A percentile compares a stretch with the other conserved stretches of the same genome.
Conservation (phyloP, 1,140 invertebrate genomes). For the Rhynchophorus ferrugineus region DNA sequence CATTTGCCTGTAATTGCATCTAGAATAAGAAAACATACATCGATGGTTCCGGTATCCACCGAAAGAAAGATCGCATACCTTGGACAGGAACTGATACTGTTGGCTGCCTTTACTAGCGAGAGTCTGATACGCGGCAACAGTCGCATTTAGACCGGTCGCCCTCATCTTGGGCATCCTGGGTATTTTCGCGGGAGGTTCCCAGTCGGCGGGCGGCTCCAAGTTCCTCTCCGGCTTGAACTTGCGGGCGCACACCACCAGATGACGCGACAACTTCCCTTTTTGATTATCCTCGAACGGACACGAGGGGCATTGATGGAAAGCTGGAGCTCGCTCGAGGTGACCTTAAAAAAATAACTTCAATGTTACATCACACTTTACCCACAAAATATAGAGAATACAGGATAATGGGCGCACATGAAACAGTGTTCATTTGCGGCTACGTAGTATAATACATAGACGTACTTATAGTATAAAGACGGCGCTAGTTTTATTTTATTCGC, state of each 20-base stretch:
- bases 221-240: slow-evolving; percentile 77
- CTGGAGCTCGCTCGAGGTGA: slow-evolving; percentile 72
- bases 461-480: too few species aligned
- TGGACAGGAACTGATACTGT: slow-evolving; percentile 40
- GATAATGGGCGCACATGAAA: too few species aligned
- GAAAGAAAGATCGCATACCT: slow-evolving; percentile 14
- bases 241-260: slow-evolving; percentile 81
- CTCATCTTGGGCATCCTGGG: slow-evolving; percentile 59
- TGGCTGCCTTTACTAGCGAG: slow-evolving; percentile 39
- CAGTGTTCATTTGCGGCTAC: too few species aligned
- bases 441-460: too few species aligned
- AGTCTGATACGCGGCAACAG: slow-evolving; percentile 38
- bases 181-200: slow-evolving; percentile 89
- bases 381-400: too few species aligned
- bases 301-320: slow-evolving; percentile 86
- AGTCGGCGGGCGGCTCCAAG: slow-evolving; percentile 74
- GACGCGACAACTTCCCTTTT: slow-evolving; percentile 85
- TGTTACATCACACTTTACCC: neutral
- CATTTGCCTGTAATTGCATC: slow-evolving; percentile 25
- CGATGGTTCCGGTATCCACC: too few species aligned
- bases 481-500: too few species aligned
- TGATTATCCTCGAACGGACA: slow-evolving; percentile 93
- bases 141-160: slow-evolving; percentile 37
- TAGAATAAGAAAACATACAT: slow-evolving; percentile 3
- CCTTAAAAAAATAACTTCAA: slow-evolving; percentile 31